Base-by-base conservation (phyloP, 2,113 vertebrate genomes). In the Paramormyrops kingsleyae region DNA sequence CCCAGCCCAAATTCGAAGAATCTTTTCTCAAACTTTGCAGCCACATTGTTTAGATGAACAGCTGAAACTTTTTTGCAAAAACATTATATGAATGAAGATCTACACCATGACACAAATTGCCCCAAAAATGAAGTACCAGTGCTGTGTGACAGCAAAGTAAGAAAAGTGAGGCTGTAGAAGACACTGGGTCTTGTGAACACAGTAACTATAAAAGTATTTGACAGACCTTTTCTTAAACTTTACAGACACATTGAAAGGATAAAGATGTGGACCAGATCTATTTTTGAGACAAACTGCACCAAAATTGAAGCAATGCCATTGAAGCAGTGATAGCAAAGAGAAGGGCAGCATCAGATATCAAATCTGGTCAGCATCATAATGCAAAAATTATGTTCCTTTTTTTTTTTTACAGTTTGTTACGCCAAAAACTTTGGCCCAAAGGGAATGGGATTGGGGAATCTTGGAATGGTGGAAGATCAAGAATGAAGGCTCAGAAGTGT, bases 401-500 rank as follows among this genome's bases (percentile, higher is more conserved):
- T 94, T 47, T 87, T 92, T 90, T 56, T 91, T 89, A 24, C 95
- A 99, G 98, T 97, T 92, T 99, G 98, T 92, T 99, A 99, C 0
- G 98, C 98, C 88, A 99, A 99, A 95, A 97, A 99, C 92, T 99
- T 99, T 0, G 98, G 98, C 17, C 98, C 98, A 0, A 99, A 99
- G 92, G 98, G 98, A 88, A 97, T 98, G 46, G 98, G 98, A 7
- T 96, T 98, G 91, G 98, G 98, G 49, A 98, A 98, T 89, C 96
- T 95, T 3, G 98, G 97, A 92, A 96, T 98, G 94, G 93, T 95
- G 92, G 97, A 98, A 88, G 95, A 97, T 90, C 95, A 95, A 77
- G 95, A 97, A 83, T 96, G 91, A 95, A 87, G 47, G 5, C 5
- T 62, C 74, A 59, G 21, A 27, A 42, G 27, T 59, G 19, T 88